A percentile compares a stretch with the other conserved stretches of the same genome.
Evolutionary conservation across 2,888 invertebrate genomes (phyloP).

Genomic region (Doris montereyensis): DNA sequence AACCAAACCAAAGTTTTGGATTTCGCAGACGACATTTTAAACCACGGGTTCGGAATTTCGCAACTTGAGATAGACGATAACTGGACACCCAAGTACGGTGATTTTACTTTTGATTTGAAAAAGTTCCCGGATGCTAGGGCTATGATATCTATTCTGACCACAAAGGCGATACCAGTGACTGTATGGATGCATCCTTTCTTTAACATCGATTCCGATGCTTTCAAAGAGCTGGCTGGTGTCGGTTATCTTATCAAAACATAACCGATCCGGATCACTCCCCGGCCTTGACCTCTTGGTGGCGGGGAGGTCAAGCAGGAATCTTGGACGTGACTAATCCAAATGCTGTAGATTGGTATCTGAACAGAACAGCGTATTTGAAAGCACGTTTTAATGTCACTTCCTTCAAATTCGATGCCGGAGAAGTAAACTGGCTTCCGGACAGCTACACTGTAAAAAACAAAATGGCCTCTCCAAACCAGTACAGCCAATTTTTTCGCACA

Average conservation of each 20-base stretch:
- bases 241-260: conserved; percentile 37
- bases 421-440: conserved; percentile 60
- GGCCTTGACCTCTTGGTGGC: conserved; percentile 82
- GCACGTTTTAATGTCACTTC: conserved; percentile 83
- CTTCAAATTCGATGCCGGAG: conserved; percentile 88
- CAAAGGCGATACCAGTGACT: conserved; percentile 82
- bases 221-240: conserved; percentile 73
- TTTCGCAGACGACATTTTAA: conserved; percentile 59
- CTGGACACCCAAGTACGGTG: conserved; percentile 91
- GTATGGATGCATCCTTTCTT: conserved; percentile 78
- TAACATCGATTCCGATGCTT: conserved; percentile 84
- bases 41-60: conserved; percentile 58
- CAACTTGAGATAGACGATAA: conserved; percentile 83
- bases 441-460: conserved; percentile 48
- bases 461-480: conserved; percentile 56
- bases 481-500: conserved; percentile 59
- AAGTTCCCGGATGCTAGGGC: conserved; percentile 82
- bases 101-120: conserved; percentile 80
- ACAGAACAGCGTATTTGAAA: conserved; percentile 81
- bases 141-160: conserved; percentile 77
- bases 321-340: conserved; percentile 91
- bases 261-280: conserved; percentile 45
- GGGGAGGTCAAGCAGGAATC: conserved; percentile 81
- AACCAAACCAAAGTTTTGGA: conserved; percentile 74
- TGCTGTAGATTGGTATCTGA: conserved; percentile 82